Evolutionary conservation across 2,797 vertebrate species (phyloP), one percentile per base, ranked within the genome.

Genomic region (Poliocrania exsul): DNA sequence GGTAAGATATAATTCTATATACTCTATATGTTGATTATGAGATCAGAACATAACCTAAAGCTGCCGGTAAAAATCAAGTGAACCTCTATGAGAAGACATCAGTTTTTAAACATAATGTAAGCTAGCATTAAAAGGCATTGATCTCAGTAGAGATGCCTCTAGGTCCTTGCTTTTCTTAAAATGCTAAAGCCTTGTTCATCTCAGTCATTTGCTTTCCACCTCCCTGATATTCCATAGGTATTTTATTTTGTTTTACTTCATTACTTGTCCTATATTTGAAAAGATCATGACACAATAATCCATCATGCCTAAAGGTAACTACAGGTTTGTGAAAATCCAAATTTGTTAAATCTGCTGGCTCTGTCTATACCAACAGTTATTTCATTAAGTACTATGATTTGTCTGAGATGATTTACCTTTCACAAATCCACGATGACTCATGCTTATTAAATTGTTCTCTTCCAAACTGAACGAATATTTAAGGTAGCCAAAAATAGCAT

Each of bases 401-500:
- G 62, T 86, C 86, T 96, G 75, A 86, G 84, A 80, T 1, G 26
- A 89, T 93, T 86, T 96, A 89, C 88, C 61, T 93, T 94, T 86
- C 86, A 72, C 80, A 94, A 92, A 91, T 87, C 82, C 83, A 54
- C 0, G 3, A 28, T 94, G 83, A 96, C 65, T 94, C 92, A 94
- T 51, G n/a, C 90, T 85, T 92, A 94, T 92, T 84, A 95, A 95
- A 95, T 85, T 95, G 74, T 95, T 96, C 90, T 74, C 61, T 88
- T 83, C 70, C 79, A 88, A 92, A 72, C 16, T 29, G 78, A 86
- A 82, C 1, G 20, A 77, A 88, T 94, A 86, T 90, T 95, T 92
- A 94, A 77, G 61, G 49, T 44, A 74, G 61, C 58, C 56, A 84
- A 93, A 95, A 96, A 94, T 91, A 95, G 67, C 73, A 51, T 29